Conservation (phyloP, 2,797 vertebrate species). For the Euthynnus affinis region DNA sequence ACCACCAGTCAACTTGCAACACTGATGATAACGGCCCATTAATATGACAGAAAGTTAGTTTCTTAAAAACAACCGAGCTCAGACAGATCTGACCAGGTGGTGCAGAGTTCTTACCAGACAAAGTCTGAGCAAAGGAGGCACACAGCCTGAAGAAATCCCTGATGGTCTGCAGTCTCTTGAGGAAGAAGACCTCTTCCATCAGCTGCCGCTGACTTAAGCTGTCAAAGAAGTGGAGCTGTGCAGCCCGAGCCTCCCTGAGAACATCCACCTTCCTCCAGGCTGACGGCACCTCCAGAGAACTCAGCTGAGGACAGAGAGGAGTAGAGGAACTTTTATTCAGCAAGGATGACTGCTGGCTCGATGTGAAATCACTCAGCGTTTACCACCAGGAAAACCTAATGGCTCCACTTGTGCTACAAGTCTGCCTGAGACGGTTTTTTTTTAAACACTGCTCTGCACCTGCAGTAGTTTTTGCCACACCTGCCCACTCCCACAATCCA, state of each 20-base stretch:
- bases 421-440: no score
- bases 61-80: not conserved
- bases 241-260: slow-evolving; percentile 92
- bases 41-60: not conserved
- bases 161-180: slow-evolving; percentile 96
- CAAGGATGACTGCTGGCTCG: not conserved
- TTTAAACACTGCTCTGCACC: not conserved
- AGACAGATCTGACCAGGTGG: not conserved
- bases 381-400: not conserved
- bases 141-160: slow-evolving; percentile 97
- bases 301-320: slow-evolving; percentile 82
- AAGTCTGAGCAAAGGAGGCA: slow-evolving; percentile 93
- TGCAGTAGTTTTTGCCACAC: not conserved
- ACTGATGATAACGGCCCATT: not conserved
- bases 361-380: not conserved
- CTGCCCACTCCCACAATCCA: not conserved
- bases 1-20: not conserved
- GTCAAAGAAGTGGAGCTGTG: slow-evolving; percentile 95
- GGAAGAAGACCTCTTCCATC: slow-evolving; percentile 96
- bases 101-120: slow-evolving; percentile 89
- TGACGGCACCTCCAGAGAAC: slow-evolving; percentile 94
- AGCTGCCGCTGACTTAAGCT: slow-evolving; percentile 90
- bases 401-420: not conserved
- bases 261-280: slow-evolving; percentile 97
- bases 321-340: not conserved